Evolutionary conservation across 92 coral and sea anemone genomes (phyloP).

Genomic region (Palythoa grandis): DNA sequence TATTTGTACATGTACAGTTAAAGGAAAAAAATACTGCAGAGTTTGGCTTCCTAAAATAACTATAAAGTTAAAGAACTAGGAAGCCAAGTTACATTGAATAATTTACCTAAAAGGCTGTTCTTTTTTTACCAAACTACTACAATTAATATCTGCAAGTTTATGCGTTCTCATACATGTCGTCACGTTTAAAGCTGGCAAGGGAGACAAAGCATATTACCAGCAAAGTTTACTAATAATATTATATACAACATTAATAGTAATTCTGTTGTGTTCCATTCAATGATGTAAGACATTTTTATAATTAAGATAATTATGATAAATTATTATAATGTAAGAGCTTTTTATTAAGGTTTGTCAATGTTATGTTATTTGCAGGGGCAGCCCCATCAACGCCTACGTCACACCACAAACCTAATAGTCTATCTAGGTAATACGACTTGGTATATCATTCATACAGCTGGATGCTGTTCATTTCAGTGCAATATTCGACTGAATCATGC

Average conservation of each 20-base stretch:
- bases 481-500: neutral
- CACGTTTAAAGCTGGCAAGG: no score
- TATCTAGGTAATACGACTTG: slow-evolving; percentile 26
- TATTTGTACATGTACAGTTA: no score
- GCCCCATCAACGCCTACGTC: slow-evolving; percentile 18
- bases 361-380: slow-evolving; percentile 4
- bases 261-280: no score
- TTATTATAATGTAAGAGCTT: neutral
- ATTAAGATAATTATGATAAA: neutral
- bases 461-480: neutral
- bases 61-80: no score
- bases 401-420: neutral
- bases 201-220: neutral
- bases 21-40: no score
- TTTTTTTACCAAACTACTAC: no score
- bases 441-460: neutral
- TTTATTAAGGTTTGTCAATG: neutral
- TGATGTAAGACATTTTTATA: neutral
- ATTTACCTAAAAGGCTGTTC: no score
- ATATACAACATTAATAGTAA: no score
- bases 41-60: no score
- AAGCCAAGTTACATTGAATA: no score
- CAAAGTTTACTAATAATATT: neutral
- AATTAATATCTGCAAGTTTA: no score
- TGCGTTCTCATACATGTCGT: no score